phyloP scores from a whole-genome alignment of 1,140 invertebrate species.

The Platorchestia sp. region DNA sequence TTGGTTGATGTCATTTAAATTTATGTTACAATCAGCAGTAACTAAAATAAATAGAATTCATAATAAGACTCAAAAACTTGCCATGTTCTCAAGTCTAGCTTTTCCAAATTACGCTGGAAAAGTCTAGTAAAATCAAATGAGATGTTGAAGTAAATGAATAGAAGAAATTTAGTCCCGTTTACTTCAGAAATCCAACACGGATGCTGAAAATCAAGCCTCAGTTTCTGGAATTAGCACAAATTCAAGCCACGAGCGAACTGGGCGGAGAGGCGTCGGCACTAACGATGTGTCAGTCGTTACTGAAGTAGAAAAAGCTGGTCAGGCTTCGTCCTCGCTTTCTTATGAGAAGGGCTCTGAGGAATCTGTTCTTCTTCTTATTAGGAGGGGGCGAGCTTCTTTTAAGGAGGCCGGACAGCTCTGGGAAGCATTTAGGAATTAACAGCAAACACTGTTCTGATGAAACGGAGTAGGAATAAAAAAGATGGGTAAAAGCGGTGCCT shows the following conservation, averaged over 20 bases:
- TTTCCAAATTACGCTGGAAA: no score
- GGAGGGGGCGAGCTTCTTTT: not conserved
- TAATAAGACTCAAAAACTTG: no score
- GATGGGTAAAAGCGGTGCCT: not conserved
- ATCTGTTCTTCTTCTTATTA: constrained; percentile 10
- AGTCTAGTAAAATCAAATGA: no score
- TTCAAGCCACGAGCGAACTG: not conserved
- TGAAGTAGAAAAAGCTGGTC: not conserved
- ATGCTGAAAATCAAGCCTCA: not conserved
- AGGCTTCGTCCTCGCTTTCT: not conserved
- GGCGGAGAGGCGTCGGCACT: not conserved
- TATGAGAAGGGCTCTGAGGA: not conserved
- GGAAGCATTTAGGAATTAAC: not conserved
- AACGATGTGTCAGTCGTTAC: constrained; percentile 35
- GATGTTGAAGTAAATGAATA: no score
- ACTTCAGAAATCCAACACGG: no score
- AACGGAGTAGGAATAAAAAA: not conserved
- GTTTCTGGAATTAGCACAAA: not conserved
- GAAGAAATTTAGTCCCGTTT: no score
- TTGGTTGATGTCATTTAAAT: no score
- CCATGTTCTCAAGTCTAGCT: no score
- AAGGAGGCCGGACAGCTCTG: not conserved
- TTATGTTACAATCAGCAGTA: no score
- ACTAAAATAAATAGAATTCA: no score
- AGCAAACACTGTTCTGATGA: not conserved